These are phyloP conservation scores for Melanostoma scalare DNA, from an alignment of 2,888 invertebrate genomes.

Conservation along the genomic window DNA sequence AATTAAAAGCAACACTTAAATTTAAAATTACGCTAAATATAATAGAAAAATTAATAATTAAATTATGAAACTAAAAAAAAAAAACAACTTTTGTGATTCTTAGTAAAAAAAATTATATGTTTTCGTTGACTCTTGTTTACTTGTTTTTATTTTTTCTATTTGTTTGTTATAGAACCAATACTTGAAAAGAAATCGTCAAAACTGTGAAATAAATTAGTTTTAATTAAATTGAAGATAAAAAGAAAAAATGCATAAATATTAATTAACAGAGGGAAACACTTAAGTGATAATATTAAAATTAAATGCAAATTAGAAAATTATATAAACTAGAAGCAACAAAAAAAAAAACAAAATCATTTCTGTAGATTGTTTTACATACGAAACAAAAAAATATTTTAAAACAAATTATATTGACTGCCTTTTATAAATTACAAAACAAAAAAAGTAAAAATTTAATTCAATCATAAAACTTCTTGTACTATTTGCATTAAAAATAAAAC, in stretches of 20 bases:
- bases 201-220: conserved; percentile 72
- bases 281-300: conserved; percentile 69
- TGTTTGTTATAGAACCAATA: conserved; percentile 69
- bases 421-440: conserved; percentile 53
- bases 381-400: conserved; percentile 42
- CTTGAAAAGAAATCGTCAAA: conserved; percentile 74
- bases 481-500: conserved; percentile 53
- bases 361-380: conserved; percentile 64
- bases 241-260: conserved; percentile 30
- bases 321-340: conserved; percentile 53
- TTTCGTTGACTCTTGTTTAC: conserved; percentile 22
- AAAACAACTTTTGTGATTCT: conserved; percentile 67
- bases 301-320: conserved; percentile 57
- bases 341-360: conserved; percentile 56
- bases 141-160: conserved; percentile 49
- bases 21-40: conserved; percentile 50
- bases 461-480: conserved; percentile 69
- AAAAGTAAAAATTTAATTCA: conserved; percentile 59
- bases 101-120: conserved; percentile 46
- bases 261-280: conserved; percentile 69
- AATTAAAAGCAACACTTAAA: conserved; percentile 50
- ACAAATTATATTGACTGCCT: conserved; percentile 72
- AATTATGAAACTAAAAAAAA: conserved; percentile 41
- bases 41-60: conserved; percentile 45
- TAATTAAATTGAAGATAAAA: conserved; percentile 34